Percentiles rank a stretch among this genome's conserved stretches.
Evolutionary conservation across 92 coral and sea anemone genomes (phyloP).

Genomic region (Porites lobata): DNA sequence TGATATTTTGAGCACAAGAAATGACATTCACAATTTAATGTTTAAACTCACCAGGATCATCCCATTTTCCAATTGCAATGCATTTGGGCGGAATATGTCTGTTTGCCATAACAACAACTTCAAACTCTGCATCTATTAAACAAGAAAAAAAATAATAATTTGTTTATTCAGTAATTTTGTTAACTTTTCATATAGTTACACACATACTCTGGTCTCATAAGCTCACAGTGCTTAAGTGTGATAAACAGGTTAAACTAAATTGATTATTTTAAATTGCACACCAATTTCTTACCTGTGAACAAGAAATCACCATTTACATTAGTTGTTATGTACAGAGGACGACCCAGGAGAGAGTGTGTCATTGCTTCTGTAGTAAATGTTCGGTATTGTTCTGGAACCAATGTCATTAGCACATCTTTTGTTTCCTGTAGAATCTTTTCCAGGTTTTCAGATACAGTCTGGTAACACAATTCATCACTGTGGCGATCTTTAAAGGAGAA

Average conservation of each 20-base stretch:
- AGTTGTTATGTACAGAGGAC: constrained; percentile 66
- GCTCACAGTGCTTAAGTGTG: too few species aligned
- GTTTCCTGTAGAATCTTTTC: constrained; percentile 37
- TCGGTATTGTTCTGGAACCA: constrained; percentile 80
- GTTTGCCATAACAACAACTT: constrained; percentile 70
- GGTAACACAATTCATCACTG: constrained; percentile 73
- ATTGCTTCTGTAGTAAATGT: constrained; percentile 56
- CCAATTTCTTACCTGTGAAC: constrained; percentile 68
- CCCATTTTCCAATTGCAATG: constrained; percentile 78
- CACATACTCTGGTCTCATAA: too few species aligned
- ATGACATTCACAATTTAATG: constrained; percentile 7
- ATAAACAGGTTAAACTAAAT: neutral
- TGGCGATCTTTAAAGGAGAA: constrained; percentile 76
- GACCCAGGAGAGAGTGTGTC: constrained; percentile 65
- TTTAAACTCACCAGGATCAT: constrained; percentile 59
- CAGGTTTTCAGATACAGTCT: constrained; percentile 62
- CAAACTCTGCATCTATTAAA: constrained; percentile 62
- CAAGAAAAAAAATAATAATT: neutral
- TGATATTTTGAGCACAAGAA: neutral
- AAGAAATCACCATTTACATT: constrained; percentile 83
- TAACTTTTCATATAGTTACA: too few species aligned
- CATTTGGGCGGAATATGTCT: constrained; percentile 82
- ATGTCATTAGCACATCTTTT: constrained; percentile 60
- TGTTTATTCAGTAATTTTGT: too few species aligned
- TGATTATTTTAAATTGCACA: neutral